phyloP scores from a whole-genome alignment of 37 sponge, comb jelly and placozoan genomes.

The Halisarca cf. caerulea region DNA sequence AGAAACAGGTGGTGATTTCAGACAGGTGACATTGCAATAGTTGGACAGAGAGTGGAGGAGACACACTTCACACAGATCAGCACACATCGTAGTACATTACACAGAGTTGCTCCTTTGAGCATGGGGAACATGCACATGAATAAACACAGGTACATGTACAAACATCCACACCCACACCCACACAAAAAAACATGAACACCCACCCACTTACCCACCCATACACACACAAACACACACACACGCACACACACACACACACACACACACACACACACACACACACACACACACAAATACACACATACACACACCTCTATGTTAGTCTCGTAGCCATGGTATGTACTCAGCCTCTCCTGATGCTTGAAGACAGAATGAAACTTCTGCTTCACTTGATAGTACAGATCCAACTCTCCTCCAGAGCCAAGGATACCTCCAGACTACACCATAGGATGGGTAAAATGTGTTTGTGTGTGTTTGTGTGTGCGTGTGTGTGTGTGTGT shows the following conservation, averaged over 20 bases:
- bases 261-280: constrained; percentile 31
- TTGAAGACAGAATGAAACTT: constrained; percentile 54
- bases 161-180: too few species aligned
- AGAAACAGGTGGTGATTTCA: too few species aligned
- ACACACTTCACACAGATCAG: too few species aligned
- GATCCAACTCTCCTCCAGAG: constrained; percentile 55
- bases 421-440: neutral
- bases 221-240: constrained; percentile 29
- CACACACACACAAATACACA: constrained; percentile 22
- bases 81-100: too few species aligned
- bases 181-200: too few species aligned
- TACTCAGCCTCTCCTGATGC: constrained; percentile 37
- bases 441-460: neutral
- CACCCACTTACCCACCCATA: too few species aligned
- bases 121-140: too few species aligned
- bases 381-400: constrained; percentile 51
- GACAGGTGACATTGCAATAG: too few species aligned
- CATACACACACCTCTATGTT: constrained; percentile 20
- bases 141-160: too few species aligned
- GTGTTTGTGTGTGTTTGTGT: neutral
- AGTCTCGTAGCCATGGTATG: constrained; percentile 49
- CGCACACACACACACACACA: constrained; percentile 30
- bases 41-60: too few species aligned
- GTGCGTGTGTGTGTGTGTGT: too few species aligned
- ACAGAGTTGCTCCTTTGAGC: too few species aligned